Base-by-base conservation (phyloP, 2,113 vertebrate species). In the Bagarius yarrelli region DNA sequence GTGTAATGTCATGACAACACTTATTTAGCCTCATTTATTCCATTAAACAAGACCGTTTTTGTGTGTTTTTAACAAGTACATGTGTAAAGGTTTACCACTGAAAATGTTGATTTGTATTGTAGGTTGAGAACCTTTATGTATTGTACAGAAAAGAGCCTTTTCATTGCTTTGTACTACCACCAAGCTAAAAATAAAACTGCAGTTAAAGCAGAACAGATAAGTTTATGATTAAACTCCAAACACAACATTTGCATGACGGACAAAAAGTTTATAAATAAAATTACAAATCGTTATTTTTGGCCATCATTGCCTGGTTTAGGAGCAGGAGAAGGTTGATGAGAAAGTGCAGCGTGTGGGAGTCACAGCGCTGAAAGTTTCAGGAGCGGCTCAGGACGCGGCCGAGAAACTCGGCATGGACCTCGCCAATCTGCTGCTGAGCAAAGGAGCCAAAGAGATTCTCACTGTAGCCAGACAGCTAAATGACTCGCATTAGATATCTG, bases 391-490 rank as follows among this genome's bases (percentile, higher is more conserved):
- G 83, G 85, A 88, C 64, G 92, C 95, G 63, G 95, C 95, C 0
- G 93, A 95, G 84, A 92, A 87, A 81, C 88, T 96, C 66, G 95
- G 95, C 30, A 84, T 89, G 34, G 89, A 91, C 78, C 83, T 96
- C 21, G 95, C 95, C 15, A 88, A 85, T 56, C 88, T 95, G 80
- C 88, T 96, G 69, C 89, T 95, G 40, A 94, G 89, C 89, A 93
- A 94, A 90, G 95, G 95, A 73, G 95, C 95, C 40, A 93, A 91
- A 79, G 91, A 91, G 13, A 96, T 96, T 79, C 88, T 96, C 14
- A 93, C 90, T 0, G 88, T 94, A 61, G 95, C 95, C 0, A 85
- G 94, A 83, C 94, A 95, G 82, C 93, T 96, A 9, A 96, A 95
- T 0, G 94, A 94, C 8, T 86, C 88, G n/a, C 78, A n/a, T 79